Percentiles rank a stretch among this genome's conserved stretches.
phyloP scores from a whole-genome alignment of 2,113 vertebrate species.

The Acrocephalus arundinaceus region DNA sequence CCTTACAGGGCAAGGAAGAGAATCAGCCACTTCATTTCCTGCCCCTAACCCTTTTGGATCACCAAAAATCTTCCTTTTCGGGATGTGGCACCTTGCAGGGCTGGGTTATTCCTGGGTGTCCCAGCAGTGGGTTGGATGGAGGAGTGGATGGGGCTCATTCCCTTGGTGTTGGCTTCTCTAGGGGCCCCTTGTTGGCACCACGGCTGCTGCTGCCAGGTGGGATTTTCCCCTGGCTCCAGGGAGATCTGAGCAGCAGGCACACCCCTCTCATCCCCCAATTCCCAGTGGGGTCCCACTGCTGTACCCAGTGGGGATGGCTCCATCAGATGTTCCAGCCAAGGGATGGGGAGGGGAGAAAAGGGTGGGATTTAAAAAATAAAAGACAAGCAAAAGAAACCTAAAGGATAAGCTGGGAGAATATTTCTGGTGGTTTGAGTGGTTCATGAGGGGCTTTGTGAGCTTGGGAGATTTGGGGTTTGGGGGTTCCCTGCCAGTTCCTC shows the following conservation, averaged over 20 bases:
- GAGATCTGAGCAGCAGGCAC: background rate
- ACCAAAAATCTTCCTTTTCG: background rate
- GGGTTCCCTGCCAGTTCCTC: background rate
- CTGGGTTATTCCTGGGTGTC: background rate
- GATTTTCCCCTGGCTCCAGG: background rate
- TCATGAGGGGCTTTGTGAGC: fast-evolving
- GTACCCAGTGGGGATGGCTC: background rate
- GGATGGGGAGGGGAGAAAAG: background rate
- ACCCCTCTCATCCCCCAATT: fast-evolving
- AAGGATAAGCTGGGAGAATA: background rate
- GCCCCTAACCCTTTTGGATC: background rate
- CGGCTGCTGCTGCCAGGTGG: background rate
- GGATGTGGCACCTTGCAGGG: background rate
- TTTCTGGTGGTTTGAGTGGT: background rate
- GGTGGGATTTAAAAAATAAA: background rate
- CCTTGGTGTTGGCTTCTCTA: fast-evolving
- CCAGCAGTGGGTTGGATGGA: background rate
- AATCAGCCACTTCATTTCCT: slow-evolving; percentile 40
- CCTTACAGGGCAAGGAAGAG: background rate
- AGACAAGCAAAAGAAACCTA: background rate
- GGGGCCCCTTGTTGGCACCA: background rate
- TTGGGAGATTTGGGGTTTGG: background rate
- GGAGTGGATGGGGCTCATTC: background rate
- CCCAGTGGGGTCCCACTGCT: background rate
- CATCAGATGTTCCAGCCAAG: slow-evolving; percentile 3